Conservation (phyloP, 2,888 invertebrate genomes). For the Agrenia bidenticulata region DNA sequence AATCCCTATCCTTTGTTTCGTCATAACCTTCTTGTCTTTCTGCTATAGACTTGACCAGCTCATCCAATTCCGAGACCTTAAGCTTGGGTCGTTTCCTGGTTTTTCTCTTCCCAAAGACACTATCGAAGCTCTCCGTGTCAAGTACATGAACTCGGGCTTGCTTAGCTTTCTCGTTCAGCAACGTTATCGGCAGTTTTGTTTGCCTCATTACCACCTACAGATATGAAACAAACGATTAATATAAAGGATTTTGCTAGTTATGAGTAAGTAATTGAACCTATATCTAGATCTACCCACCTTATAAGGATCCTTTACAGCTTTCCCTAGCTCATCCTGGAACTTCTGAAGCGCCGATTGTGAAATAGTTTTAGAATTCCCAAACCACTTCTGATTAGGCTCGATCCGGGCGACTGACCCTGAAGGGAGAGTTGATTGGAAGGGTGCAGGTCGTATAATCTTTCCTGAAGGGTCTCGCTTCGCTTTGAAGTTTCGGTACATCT, state of each 20-base stretch:
- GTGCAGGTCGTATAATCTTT: slow-evolving; percentile 90
- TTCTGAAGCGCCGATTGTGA: slow-evolving; percentile 86
- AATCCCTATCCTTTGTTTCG: slow-evolving; percentile 73
- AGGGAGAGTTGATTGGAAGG: slow-evolving; percentile 86
- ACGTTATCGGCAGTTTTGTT: slow-evolving; percentile 87
- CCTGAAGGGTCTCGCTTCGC: slow-evolving; percentile 82
- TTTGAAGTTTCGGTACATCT: slow-evolving; percentile 98
- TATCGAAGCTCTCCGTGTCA: slow-evolving; percentile 91
- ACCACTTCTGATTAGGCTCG: slow-evolving; percentile 98
- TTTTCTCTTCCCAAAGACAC: slow-evolving; percentile 93
- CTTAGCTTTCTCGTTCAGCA: slow-evolving; percentile 89
- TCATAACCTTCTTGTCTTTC: slow-evolving; percentile 75
- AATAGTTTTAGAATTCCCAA: slow-evolving; percentile 96
- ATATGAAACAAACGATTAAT: slow-evolving; percentile 1
- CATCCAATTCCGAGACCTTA: slow-evolving; percentile 69
- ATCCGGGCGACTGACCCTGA: slow-evolving; percentile 91
- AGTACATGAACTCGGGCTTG: slow-evolving; percentile 88
- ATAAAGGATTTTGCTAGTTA: too few relatives aligned
- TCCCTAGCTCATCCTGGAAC: slow-evolving; percentile 91
- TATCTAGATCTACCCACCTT: slow-evolving; percentile 59
- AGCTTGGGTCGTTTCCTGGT: slow-evolving; percentile 84
- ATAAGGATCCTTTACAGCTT: slow-evolving; percentile 92
- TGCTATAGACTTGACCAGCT: slow-evolving; percentile 72
- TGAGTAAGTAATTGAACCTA: background rate
- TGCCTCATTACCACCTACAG: slow-evolving; percentile 87